Evolutionary conservation across 2,113 vertebrate genomes (phyloP).

Genomic region (Ophiodon elongatus): DNA sequence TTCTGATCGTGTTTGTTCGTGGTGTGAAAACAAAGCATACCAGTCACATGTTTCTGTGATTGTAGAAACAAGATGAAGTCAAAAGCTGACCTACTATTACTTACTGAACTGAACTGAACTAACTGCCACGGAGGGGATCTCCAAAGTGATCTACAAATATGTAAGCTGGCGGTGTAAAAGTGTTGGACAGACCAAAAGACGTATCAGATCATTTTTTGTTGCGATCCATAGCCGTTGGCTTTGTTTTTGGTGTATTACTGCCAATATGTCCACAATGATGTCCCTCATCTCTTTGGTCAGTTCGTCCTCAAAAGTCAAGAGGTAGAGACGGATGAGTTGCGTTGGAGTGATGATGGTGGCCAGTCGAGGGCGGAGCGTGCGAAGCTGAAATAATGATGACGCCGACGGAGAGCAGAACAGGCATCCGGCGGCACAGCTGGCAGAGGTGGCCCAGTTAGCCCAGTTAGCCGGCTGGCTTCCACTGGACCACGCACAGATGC

Average conservation of each 20-base stretch:
- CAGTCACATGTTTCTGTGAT: too few species aligned
- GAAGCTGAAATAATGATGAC: conserved; percentile 83
- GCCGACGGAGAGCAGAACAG: conserved; percentile 69
- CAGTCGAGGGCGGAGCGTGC: conserved; percentile 58
- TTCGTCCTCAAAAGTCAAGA: neutral
- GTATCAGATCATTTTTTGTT: neutral
- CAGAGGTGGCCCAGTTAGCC: conserved; percentile 80
- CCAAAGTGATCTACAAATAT: neutral
- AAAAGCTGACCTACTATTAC: too few species aligned
- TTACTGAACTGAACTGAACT: too few species aligned
- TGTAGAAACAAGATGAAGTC: too few species aligned
- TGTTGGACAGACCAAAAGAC: neutral
- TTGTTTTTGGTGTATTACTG: neutral
- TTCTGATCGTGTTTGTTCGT: too few species aligned
- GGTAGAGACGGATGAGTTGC: conserved; percentile 23
- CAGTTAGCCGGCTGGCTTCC: conserved; percentile 79
- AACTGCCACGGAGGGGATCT: too few species aligned
- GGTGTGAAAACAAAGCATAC: too few species aligned
- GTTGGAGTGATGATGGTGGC: conserved; percentile 40
- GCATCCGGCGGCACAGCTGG: conserved; percentile 84
- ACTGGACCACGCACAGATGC: conserved; percentile 85
- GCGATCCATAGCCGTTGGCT: neutral
- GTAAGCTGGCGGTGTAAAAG: too few species aligned
- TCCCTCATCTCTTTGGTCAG: neutral
- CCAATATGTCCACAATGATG: neutral